Percentiles rank a stretch among this genome's conserved stretches.
Evolutionary conservation across 2,888 invertebrate genomes (phyloP).

Genomic region (Eupithecia subfuscata): DNA sequence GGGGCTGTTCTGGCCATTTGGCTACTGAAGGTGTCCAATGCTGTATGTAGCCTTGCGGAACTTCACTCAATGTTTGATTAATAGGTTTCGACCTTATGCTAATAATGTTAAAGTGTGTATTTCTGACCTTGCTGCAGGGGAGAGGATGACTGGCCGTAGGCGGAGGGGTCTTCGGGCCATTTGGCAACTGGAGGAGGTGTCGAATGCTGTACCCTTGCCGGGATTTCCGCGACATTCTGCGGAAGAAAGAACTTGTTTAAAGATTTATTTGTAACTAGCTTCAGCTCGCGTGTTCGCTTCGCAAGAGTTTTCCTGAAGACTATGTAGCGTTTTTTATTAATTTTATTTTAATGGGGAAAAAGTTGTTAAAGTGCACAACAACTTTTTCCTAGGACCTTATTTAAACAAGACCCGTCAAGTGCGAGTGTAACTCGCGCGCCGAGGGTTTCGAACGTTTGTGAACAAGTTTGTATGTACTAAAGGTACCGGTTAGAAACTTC

Average conservation of each 20-base stretch:
- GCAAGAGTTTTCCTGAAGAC: too few relatives aligned
- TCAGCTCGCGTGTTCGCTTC: neutral
- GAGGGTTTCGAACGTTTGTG: too few relatives aligned
- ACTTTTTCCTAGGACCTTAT: too few relatives aligned
- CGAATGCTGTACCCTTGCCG: constrained; percentile 81
- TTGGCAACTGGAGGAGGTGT: constrained; percentile 78
- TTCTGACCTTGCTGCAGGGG: constrained; percentile 71
- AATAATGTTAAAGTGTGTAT: neutral
- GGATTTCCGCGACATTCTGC: constrained; percentile 80
- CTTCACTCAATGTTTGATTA: neutral
- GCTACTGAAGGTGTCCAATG: constrained; percentile 79
- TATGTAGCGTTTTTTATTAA: too few relatives aligned
- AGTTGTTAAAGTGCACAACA: too few relatives aligned
- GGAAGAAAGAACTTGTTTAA: constrained; percentile 25
- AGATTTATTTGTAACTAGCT: neutral
- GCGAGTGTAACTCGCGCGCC: too few relatives aligned
- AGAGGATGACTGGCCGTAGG: constrained; percentile 63
- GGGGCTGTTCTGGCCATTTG: constrained; percentile 64
- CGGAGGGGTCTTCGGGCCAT: constrained; percentile 66
- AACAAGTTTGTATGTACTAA: too few relatives aligned
- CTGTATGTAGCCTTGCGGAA: constrained; percentile 80
- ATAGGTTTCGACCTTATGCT: neutral
- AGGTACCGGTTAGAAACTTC: too few relatives aligned
- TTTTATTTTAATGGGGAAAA: too few relatives aligned
- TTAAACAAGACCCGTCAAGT: too few relatives aligned